Conservation (phyloP, 2,888 invertebrate genomes). For the Mythimna ferrago region DNA sequence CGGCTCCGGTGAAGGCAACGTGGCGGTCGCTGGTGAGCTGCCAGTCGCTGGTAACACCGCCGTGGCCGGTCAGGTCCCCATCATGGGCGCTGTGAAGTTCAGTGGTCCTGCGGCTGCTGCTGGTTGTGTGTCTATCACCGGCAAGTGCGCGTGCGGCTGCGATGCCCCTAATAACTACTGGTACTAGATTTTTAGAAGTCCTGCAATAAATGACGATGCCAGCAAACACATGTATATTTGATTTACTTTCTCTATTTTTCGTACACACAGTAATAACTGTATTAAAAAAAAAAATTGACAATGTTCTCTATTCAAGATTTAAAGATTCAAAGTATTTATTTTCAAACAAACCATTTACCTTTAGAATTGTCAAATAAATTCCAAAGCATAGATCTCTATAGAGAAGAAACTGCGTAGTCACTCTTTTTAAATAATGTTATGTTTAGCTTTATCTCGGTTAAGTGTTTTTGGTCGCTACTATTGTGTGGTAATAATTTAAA, state of each 20-base stretch:
- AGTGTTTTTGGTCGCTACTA: too few relatives aligned
- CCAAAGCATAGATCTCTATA: too few relatives aligned
- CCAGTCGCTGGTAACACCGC: conserved; percentile 67
- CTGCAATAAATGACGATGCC: not conserved
- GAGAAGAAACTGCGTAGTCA: too few relatives aligned
- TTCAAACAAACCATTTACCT: too few relatives aligned
- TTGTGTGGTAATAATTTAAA: too few relatives aligned
- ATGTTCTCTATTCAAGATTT: too few relatives aligned
- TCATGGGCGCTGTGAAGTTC: conserved; percentile 67
- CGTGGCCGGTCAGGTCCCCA: conserved; percentile 66
- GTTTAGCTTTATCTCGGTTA: too few relatives aligned
- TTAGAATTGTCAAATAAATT: too few relatives aligned
- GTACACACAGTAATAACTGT: too few relatives aligned
- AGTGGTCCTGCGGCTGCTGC: conserved; percentile 59
- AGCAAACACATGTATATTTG: not conserved
- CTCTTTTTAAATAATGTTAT: too few relatives aligned
- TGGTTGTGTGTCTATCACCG: conserved; percentile 63
- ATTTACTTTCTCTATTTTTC: not conserved
- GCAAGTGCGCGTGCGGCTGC: conserved; percentile 66
- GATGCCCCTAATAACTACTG: conserved; percentile 6
- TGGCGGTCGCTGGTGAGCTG: conserved; percentile 59
- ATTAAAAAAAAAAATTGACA: too few relatives aligned
- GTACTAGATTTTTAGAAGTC: not conserved
- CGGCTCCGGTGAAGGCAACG: conserved; percentile 54
- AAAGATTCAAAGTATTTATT: too few relatives aligned